Evolutionary conservation across 2,888 invertebrate genomes (phyloP), one percentile per base, ranked within the genome.

Genomic region (Parnassius apollo): DNA sequence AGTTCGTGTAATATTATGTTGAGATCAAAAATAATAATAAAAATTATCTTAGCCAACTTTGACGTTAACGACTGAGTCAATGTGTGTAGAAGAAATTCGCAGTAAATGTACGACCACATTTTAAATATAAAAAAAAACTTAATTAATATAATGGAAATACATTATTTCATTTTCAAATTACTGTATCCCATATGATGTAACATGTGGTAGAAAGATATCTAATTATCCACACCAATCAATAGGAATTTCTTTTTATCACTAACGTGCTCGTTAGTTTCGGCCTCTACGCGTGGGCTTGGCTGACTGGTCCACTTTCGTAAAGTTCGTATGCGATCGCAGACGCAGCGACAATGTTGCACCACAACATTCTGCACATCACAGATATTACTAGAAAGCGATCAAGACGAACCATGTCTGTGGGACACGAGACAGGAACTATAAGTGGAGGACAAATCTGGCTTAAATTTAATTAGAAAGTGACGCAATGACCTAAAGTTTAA

Each of bases 371-470:
- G 72, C 65, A 69, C 78, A 77, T 79, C 79, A 71, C 75, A 80
- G 77, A 80, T 81, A 83, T 81, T 82, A 78, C 81, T 85, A 87
- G 87, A 88, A 87, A 86, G 83, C 80, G 79, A 75, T 75, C 78
- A 80, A 79, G 74, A 74, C 71, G 76, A 76, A 75, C 71, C 70
- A 75, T 76, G 77, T 76, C 78, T 78, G 72, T 78, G 71, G 75
- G 76, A 78, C 75, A 75, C 75, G 60, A 67, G 66, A 59, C 68
- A 67, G 73, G 71, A 70, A 71, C 69, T 66, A 56, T 66, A 60
- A 64, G 66, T 69, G 62, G 61, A 54, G 25, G 52, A 35, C n/a
- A 52, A 25, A 25, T 4, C 51, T 11, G 4, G 13, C 10, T 22
- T 50, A 18, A 50, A 18, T 50, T 35, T 35, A 35, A 35, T 4